phyloP scores from a whole-genome alignment of 1,140 invertebrate genomes.

The Heliothis virescens region DNA sequence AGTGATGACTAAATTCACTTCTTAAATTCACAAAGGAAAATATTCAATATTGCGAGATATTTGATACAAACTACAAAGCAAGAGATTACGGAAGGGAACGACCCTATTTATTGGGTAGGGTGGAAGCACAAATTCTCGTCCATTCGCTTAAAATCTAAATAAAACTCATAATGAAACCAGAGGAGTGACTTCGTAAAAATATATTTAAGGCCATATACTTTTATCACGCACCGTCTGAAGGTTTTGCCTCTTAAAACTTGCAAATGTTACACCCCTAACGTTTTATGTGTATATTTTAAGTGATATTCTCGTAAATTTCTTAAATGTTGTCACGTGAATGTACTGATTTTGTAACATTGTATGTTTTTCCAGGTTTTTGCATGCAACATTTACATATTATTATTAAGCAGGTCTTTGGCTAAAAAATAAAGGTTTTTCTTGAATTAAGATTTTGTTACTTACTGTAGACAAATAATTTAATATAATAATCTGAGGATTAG shows the following conservation, averaged over 20 bases:
- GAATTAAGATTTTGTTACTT: not conserved
- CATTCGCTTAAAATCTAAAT: conserved; percentile 45
- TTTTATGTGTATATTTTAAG: conserved; percentile 49
- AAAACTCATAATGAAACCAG: conserved; percentile 38
- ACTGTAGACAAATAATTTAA: not conserved
- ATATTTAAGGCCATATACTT: conserved; percentile 49
- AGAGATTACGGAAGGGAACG: conserved; percentile 1
- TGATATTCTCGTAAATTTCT: conserved; percentile 43
- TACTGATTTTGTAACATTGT: conserved; percentile 22
- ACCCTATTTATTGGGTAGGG: conserved; percentile 19
- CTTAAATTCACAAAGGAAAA: not conserved
- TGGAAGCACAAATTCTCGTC: conserved; percentile 23
- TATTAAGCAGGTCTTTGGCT: conserved; percentile 13
- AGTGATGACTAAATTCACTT: no score
- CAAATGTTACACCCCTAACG: conserved; percentile 46
- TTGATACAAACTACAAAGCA: not conserved
- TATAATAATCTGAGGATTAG: not conserved
- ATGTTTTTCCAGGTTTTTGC: conserved; percentile 2
- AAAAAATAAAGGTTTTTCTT: conserved; percentile 16
- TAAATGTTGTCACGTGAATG: conserved; percentile 30
- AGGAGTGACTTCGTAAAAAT: conserved; percentile 45
- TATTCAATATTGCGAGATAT: not conserved
- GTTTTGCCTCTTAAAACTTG: conserved; percentile 42
- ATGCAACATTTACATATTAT: conserved; percentile 24
- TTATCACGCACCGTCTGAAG: conserved; percentile 37